Evolutionary conservation across 2,797 vertebrate genomes (phyloP), one percentile per base, ranked within the genome.

Genomic region (Phylloscopus collybita): DNA sequence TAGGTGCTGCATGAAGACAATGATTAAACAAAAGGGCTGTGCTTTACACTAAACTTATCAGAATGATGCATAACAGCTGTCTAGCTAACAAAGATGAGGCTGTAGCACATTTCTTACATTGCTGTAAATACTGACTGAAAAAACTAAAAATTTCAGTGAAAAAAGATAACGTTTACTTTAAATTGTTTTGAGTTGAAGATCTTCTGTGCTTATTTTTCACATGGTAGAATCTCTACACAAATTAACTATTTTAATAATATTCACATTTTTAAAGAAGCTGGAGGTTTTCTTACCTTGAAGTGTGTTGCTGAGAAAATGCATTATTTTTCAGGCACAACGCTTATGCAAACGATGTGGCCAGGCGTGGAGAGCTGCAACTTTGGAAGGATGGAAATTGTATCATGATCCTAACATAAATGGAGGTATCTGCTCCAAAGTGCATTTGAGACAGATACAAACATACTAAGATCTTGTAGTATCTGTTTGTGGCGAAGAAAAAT

Each of bases 301-400:
- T 80, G 19, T 62, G 14, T 87, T 65, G 25, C 45, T 95, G 76
- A 96, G 49, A 56, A 86, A 83, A 59, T 74, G 10, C 32, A 2
- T 94, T 93, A 8, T 93, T 94, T 95, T 90, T 54, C 70, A 99
- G 99, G 99, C 99, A 88, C 99, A 99, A 80, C 98, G 99, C 78
- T 97, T 99, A 75, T 99, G 99, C 96, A 99, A 99, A 96, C 98
- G 99, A 53, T 99, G 99, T 92, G 99, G 99, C 91, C 99, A 99
- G 97, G 99, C 99, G 56, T 99, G 99, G 99, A 98, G 99, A 97
- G 99, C 99, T 75, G 99, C 99, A 15, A 99, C 99, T n/a, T 98
- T 99, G 82, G 99, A 99, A 97, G 99, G 99, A 72, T 99, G 99
- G 99, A 99, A 99, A 61, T 98, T 99, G 32, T 99, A 99, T 92